phyloP scores from a whole-genome alignment of 2,888 invertebrate genomes.

The Lithophane socia region DNA sequence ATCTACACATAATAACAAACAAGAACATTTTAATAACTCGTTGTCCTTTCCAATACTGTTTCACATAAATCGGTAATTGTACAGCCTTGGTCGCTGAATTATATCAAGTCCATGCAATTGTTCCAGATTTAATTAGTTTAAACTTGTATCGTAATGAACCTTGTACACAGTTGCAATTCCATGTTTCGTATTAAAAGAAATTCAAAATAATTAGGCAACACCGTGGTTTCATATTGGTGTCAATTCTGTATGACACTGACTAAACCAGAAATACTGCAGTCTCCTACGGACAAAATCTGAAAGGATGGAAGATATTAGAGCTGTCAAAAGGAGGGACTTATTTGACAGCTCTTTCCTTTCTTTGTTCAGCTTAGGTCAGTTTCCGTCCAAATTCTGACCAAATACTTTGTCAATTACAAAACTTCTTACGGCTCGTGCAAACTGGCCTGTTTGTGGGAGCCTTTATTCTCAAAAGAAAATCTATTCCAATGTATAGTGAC shows the following conservation, averaged over 20 bases:
- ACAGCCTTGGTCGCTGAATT: conserved; percentile 68
- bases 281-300: neutral
- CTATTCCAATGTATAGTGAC: neutral
- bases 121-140: conserved; percentile 66
- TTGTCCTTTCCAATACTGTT: conserved; percentile 63
- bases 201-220: neutral
- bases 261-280: neutral
- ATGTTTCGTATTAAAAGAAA: conserved; percentile 16
- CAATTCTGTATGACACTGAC: neutral
- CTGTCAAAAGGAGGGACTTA: neutral
- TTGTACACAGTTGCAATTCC: conserved; percentile 19
- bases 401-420: neutral
- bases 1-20: conserved; percentile 21
- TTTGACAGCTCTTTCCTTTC: neutral
- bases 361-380: neutral
- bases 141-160: conserved; percentile 44
- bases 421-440: no score
- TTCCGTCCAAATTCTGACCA: neutral
- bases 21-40: conserved; percentile 46
- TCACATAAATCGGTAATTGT: conserved; percentile 61
- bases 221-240: neutral
- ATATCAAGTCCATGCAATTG: conserved; percentile 65
- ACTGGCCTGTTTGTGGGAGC: no score
- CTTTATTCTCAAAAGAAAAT: neutral
- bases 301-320: neutral